Conservation (phyloP, 2,113 vertebrate genomes). For the Phaethon lepturus region DNA sequence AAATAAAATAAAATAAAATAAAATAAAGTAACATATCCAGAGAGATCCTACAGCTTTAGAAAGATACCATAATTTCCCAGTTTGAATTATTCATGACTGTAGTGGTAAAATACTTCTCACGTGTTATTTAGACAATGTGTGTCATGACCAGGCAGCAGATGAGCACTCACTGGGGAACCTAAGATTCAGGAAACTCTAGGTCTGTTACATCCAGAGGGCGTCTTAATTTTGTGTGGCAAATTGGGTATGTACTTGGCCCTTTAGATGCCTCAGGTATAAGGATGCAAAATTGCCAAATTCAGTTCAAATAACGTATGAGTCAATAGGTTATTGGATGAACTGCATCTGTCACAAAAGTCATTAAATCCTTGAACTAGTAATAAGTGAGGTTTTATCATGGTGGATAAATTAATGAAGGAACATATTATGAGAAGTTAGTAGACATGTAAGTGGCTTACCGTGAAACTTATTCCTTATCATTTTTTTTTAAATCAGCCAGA, state of each 20-base stretch:
- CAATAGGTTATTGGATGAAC: neutral
- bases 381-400: neutral
- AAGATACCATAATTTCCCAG: neutral
- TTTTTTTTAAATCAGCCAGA: neutral
- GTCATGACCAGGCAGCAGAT: neutral
- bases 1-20: neutral
- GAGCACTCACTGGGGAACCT: neutral
- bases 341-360: neutral
- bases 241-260: neutral
- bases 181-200: neutral
- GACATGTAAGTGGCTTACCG: neutral
- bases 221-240: neutral
- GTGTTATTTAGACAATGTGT: neutral
- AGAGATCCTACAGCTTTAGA: neutral
- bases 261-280: neutral
- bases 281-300: neutral
- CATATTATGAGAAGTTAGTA: neutral
- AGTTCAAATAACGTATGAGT: rapidly evolving
- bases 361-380: neutral
- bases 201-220: neutral
- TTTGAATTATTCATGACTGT: neutral
- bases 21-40: neutral
- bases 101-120: neutral
- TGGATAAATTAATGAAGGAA: neutral
- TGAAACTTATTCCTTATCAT: neutral